Evolutionary conservation across 2,113 vertebrate genomes (phyloP).

Genomic region (Casuarius casuarius): DNA sequence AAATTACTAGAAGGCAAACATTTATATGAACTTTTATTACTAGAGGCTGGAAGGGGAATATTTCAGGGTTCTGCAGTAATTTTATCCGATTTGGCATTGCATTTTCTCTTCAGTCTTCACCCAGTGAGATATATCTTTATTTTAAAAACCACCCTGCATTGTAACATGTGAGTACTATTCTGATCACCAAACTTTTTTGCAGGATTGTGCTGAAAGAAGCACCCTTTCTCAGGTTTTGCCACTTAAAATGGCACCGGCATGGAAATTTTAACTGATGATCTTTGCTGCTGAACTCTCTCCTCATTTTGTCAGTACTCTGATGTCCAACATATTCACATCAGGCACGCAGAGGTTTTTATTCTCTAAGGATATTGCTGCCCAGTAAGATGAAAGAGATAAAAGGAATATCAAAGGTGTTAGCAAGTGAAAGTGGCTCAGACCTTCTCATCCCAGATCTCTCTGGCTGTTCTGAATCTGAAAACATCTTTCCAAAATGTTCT

Average conservation of each 20-base stretch:
- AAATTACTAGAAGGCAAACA: not conserved
- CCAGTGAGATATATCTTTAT: not conserved
- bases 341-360: not conserved
- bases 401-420: not conserved
- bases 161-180: not conserved
- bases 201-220: not conserved
- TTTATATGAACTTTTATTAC: not conserved
- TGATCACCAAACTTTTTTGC: not conserved
- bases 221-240: not conserved
- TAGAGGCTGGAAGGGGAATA: not conserved
- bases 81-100: not conserved
- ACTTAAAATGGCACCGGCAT: not conserved
- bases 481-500: not conserved
- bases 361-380: not conserved
- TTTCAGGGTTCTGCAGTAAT: not conserved
- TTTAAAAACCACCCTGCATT: not conserved
- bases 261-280: not conserved
- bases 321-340: not conserved
- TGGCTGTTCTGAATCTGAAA: not conserved
- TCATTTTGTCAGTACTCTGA: not conserved
- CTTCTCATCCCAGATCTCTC: not conserved
- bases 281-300: not conserved
- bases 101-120: not conserved
- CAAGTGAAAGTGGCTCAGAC: not conserved
- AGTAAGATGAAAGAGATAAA: not conserved